Evolutionary conservation across 2,113 vertebrate genomes (phyloP).

Genomic region (Leucoraja erinaceus): DNA sequence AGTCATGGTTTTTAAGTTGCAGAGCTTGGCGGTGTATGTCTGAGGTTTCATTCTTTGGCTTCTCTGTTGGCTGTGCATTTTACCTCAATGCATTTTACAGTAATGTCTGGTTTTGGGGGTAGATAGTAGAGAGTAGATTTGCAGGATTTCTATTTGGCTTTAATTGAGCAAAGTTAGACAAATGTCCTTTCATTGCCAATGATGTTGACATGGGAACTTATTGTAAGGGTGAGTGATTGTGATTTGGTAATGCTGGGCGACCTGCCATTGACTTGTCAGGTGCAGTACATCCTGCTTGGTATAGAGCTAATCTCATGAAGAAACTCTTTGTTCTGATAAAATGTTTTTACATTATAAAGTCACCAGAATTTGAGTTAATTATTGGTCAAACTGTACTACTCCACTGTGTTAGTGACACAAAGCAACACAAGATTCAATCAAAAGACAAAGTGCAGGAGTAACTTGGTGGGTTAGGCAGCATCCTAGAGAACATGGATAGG

Average conservation of each 20-base stretch:
- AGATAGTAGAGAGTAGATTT: background rate
- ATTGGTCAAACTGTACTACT: background rate
- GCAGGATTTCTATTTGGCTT: background rate
- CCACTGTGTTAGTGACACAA: background rate
- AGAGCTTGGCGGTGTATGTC: background rate
- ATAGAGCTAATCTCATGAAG: background rate
- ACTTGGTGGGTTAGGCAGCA: no score
- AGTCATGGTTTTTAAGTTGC: background rate
- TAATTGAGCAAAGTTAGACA: background rate
- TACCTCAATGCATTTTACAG: background rate
- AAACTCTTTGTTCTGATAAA: background rate
- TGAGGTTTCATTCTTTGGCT: background rate
- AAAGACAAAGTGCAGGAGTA: no score
- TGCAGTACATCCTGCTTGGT: background rate
- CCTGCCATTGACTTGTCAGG: background rate
- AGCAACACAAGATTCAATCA: background rate
- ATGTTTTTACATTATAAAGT: background rate
- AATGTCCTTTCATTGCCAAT: background rate
- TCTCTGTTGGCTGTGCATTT: no score
- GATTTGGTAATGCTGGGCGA: background rate
- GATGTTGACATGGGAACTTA: background rate
- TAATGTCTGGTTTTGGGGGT: background rate
- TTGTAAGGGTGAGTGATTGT: background rate
- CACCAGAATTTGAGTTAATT: background rate
- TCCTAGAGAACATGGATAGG: no score